These are phyloP conservation scores for Mythimna impura DNA, from an alignment of 2,888 invertebrate genomes.

Conservation along the genomic window DNA sequence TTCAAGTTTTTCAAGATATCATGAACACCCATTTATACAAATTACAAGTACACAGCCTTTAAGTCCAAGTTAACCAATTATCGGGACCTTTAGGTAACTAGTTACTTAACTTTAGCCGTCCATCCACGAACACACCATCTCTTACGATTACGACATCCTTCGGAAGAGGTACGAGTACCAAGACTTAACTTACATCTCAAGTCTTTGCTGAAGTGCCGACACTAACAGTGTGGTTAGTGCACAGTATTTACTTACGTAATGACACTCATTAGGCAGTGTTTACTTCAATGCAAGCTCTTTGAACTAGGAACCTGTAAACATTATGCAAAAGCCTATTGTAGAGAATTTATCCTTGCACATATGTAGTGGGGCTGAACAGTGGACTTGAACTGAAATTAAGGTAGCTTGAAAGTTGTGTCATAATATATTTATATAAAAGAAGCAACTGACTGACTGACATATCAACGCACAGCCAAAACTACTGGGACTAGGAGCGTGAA, in stretches of 20 bases:
- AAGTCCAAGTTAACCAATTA: neutral
- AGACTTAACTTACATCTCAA: constrained; percentile 3
- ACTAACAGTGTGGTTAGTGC: neutral
- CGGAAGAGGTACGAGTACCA: constrained; percentile 1
- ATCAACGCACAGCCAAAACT: too few species aligned
- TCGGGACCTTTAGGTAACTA: neutral
- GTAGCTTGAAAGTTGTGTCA: neutral
- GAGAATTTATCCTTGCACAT: constrained; percentile 1
- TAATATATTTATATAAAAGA: too few species aligned
- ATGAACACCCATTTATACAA: neutral
- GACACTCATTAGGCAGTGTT: constrained; percentile 7
- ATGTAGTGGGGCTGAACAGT: neutral
- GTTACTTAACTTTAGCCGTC: neutral
- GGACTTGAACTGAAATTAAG: neutral
- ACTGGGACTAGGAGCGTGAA: too few species aligned
- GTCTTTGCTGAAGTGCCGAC: constrained; percentile 3
- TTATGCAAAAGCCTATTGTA: constrained; percentile 17
- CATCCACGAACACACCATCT: neutral
- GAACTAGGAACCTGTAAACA: constrained; percentile 16
- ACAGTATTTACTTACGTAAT: constrained; percentile 12
- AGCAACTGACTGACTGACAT: too few species aligned
- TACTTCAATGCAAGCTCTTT: constrained; percentile 21
- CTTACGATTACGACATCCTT: constrained; percentile 12
- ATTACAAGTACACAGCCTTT: neutral
- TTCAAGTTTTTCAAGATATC: neutral